phyloP scores from a whole-genome alignment of 2,797 vertebrate species.

The Crocidura indochinensis region DNA sequence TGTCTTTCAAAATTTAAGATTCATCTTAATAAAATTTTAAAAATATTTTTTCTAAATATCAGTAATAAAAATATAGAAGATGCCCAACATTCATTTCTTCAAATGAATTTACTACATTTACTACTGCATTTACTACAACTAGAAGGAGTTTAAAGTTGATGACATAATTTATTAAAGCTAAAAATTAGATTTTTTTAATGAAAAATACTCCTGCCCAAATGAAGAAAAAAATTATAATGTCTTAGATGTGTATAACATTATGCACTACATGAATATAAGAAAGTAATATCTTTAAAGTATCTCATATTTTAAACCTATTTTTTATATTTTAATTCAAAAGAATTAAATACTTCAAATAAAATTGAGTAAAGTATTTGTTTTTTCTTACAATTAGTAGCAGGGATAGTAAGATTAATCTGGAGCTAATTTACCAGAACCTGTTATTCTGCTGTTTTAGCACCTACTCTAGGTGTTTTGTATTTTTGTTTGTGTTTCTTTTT shows the following conservation, averaged over 20 bases:
- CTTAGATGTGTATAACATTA: conserved; percentile 32
- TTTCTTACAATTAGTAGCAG: neutral
- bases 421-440: too few species aligned
- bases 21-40: conserved; percentile 19
- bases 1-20: neutral
- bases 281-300: conserved; percentile 51
- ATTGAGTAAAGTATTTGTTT: neutral
- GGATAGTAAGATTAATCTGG: neutral
- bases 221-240: conserved; percentile 21
- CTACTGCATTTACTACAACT: too few species aligned
- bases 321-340: conserved; percentile 49
- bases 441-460: neutral
- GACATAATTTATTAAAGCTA: neutral
- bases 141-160: conserved; percentile 18
- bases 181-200: conserved; percentile 13
- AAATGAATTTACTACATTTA: neutral
- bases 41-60: neutral
- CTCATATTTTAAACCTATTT: neutral
- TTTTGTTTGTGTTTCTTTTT: neutral
- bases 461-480: neutral
- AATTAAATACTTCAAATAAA: conserved; percentile 55
- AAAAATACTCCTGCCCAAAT: conserved; percentile 2
- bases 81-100: neutral
- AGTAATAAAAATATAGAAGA: neutral
- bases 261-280: conserved; percentile 2